These are phyloP conservation scores for Leucophenga varia DNA, from an alignment of 1,140 invertebrate genomes.

Conservation along the genomic window DNA sequence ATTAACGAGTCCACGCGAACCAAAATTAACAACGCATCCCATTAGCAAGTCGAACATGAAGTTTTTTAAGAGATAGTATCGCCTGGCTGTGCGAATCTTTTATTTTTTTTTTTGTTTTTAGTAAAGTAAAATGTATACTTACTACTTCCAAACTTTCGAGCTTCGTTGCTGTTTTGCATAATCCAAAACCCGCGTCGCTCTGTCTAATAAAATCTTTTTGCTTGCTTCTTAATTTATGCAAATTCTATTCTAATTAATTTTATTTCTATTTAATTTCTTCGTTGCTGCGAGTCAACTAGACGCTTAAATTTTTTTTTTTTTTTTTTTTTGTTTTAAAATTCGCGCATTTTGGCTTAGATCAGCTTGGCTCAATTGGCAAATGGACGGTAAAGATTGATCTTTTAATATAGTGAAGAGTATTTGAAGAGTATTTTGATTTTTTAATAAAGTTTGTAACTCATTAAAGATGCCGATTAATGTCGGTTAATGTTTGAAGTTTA, in stretches of 20 bases:
- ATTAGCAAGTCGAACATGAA: slow-evolving; percentile 18
- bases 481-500: no score
- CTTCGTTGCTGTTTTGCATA: slow-evolving; percentile 20
- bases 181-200: slow-evolving; percentile 36
- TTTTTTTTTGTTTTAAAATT: no score
- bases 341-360: no score
- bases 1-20: slow-evolving; percentile 23
- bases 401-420: no score
- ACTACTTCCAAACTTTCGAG: no score
- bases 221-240: slow-evolving; percentile 41
- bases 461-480: no score
- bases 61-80: slow-evolving; percentile 5
- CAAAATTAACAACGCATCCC: slow-evolving; percentile 26
- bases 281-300: slow-evolving; percentile 13
- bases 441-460: no score
- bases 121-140: slow-evolving; percentile 3
- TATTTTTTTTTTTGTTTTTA: slow-evolving; percentile 1
- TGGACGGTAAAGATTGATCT: no score
- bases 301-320: no score
- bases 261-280: slow-evolving; percentile 29
- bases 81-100: background rate
- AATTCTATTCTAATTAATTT: slow-evolving; percentile 50
- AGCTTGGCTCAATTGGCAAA: no score
- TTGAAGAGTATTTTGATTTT: no score
- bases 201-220: slow-evolving; percentile 45